Percentiles rank a stretch among this genome's conserved stretches.
These are phyloP conservation scores for Streptopelia turtur DNA, from an alignment of 2,797 vertebrate genomes.

Conservation along the genomic window DNA sequence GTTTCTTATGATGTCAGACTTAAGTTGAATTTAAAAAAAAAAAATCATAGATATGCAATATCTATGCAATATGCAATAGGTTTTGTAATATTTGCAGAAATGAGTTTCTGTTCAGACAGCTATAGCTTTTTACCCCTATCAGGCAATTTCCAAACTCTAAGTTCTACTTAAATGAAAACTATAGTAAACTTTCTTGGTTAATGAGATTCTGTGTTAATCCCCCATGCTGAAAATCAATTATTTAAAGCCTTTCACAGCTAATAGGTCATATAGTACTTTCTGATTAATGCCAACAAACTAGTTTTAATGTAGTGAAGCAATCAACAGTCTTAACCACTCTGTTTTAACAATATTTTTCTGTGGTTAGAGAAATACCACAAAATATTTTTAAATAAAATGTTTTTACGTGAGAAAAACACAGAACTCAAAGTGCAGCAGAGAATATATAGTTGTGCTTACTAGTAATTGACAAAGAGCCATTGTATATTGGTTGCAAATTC, in stretches of 20 bases:
- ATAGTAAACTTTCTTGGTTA: conserved; percentile 62
- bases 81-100: neutral
- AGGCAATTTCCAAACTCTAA: conserved; percentile 20
- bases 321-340: conserved; percentile 28
- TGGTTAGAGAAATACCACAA: neutral
- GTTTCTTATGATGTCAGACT: neutral
- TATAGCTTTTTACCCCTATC: neutral
- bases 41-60: neutral
- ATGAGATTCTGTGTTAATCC: conserved; percentile 69
- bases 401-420: neutral
- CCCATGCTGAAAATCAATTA: conserved; percentile 71
- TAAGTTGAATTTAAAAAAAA: neutral
- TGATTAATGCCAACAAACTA: conserved; percentile 66
- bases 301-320: conserved; percentile 57
- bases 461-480: neutral
- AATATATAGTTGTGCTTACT: neutral
- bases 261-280: conserved; percentile 68
- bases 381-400: neutral
- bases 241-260: conserved; percentile 73
- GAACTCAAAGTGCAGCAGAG: neutral
- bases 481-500: neutral
- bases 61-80: neutral
- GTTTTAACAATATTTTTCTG: conserved; percentile 21
- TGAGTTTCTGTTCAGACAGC: neutral
- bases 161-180: conserved; percentile 65